Evolutionary conservation across 2,113 vertebrate species (phyloP), one percentile per base, ranked within the genome.

Genomic region (Gallinago media): DNA sequence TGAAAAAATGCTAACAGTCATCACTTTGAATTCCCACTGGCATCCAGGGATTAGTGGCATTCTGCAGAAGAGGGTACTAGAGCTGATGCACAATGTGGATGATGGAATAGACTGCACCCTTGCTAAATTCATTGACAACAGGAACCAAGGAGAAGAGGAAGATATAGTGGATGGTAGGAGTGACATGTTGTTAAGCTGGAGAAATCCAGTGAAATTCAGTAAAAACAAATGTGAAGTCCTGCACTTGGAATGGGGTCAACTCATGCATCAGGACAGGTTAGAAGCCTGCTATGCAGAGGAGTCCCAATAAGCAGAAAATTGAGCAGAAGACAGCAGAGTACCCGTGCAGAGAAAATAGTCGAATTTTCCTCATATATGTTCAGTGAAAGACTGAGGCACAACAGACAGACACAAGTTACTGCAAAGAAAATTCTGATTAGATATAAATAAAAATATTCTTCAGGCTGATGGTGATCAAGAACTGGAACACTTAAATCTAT

Each of bases 271-370:
- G 15, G 32, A 49, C 20, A 63, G 19, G 8, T 25, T 77, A 44
- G 25, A 42, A 79, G 68, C 26, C 21, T 36, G 7, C 16, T 40
- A 23, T 36, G 29, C 15, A 63, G 36, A 55, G 23, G 21, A 73
- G 7, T 38, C 13, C 5, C 0, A 0, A 6, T 8, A 13, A 81
- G 11, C 3, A 70, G 31, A 46, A 74, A 27, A 29, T 2, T 27
- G 55, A 55, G 38, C 7, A 42, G 4, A 5, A 52, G n/a, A 74
- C 5, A 85, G 12, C 7, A 58, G 10, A 47, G 8, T 52, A 26
- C 8, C 7, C 23, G 8, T 31, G 42, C 15, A 66, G 56, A 85
- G 31, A 38, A 58, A 15, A 85, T 8, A 70, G 34, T 6, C 44
- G 62, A 17, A 54, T 55, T 72, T 31, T 72, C 31, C 25, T 63